Conservation (phyloP, 2,113 vertebrate species). For the Dasypus novemcinctus region DNA sequence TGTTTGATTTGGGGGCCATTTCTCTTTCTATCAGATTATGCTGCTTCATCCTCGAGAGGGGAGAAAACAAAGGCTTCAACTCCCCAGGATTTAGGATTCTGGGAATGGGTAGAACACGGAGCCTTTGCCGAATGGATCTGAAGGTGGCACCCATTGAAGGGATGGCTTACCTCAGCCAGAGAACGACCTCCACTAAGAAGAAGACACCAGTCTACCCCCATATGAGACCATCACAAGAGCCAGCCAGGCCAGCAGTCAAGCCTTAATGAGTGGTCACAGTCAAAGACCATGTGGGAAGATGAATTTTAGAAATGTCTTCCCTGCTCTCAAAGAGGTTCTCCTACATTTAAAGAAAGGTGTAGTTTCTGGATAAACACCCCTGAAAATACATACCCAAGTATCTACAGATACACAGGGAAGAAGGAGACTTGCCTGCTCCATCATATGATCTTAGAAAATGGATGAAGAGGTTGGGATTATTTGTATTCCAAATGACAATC, state of each 20-base stretch:
- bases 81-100: not conserved
- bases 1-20: not conserved
- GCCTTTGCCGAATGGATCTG: not conserved
- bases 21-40: not conserved
- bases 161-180: not conserved
- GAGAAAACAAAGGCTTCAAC: not conserved
- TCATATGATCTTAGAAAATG: not conserved
- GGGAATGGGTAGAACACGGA: not conserved
- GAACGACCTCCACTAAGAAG: too few relatives aligned
- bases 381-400: not conserved
- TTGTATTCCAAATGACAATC: not conserved
- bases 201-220: not conserved
- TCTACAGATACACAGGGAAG: not conserved
- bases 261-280: not conserved
- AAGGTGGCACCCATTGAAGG: not conserved
- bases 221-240: not conserved
- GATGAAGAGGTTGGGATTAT: not conserved
- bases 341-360: not conserved
- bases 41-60: not conserved
- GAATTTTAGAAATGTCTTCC: not conserved
- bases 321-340: not conserved
- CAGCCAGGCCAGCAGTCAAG: not conserved
- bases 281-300: not conserved
- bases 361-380: not conserved
- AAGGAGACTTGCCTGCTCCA: not conserved